Percentiles rank a stretch among this genome's conserved stretches.
These are phyloP conservation scores for Aphidoletes aphidimyza DNA, from an alignment of 2,888 invertebrate species.

Conservation along the genomic window DNA sequence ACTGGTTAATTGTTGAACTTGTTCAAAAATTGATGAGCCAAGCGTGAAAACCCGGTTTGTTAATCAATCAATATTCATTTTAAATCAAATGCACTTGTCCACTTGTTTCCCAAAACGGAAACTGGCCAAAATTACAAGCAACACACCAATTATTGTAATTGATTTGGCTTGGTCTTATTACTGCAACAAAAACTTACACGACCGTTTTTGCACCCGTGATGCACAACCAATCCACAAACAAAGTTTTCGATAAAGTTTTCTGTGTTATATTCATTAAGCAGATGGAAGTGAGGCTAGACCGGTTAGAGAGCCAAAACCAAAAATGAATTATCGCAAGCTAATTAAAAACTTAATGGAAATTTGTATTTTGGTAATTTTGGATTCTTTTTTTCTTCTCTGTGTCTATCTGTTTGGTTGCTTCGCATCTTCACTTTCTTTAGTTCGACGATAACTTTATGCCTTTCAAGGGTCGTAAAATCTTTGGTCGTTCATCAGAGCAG, in stretches of 20 bases:
- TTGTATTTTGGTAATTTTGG: too few relatives aligned
- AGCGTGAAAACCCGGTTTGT: background rate
- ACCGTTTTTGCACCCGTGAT: background rate
- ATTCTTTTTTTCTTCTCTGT: too few relatives aligned
- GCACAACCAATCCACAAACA: too few relatives aligned
- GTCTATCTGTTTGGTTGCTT: too few relatives aligned
- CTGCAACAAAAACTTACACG: background rate
- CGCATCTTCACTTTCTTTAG: background rate
- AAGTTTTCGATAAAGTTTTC: background rate
- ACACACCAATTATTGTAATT: background rate
- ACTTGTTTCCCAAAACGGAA: background rate
- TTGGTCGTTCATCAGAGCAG: background rate
- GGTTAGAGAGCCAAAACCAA: background rate
- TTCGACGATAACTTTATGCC: background rate
- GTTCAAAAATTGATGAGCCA: background rate
- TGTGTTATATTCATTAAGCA: background rate
- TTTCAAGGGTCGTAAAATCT: background rate
- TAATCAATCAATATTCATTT: constrained; percentile 48
- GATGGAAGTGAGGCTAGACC: background rate
- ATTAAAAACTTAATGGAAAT: constrained; percentile 30
- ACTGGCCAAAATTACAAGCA: background rate
- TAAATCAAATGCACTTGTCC: background rate
- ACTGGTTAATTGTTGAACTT: too few relatives aligned
- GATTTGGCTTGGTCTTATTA: background rate
- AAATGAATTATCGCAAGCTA: constrained; percentile 51